These are phyloP conservation scores for Manis crassicaudata DNA, from an alignment of 2,797 vertebrate species.

Conservation along the genomic window DNA sequence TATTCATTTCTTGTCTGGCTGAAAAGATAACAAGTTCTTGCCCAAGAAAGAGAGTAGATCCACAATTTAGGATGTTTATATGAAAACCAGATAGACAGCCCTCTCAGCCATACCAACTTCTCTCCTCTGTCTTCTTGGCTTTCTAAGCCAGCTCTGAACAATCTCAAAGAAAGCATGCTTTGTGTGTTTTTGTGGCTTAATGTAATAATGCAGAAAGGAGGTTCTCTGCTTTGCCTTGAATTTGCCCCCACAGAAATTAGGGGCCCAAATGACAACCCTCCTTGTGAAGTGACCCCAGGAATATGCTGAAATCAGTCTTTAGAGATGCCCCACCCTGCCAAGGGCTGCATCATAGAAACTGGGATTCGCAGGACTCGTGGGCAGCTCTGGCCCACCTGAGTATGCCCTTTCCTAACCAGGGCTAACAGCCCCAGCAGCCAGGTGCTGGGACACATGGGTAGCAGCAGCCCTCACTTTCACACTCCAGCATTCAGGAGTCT, in stretches of 20 bases:
- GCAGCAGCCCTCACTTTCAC: background rate
- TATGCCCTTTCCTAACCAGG: background rate
- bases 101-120: background rate
- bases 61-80: background rate
- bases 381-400: background rate
- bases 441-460: background rate
- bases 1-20: conserved; percentile 17
- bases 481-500: background rate
- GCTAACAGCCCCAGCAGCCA: background rate
- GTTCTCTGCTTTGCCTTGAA: background rate
- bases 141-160: background rate
- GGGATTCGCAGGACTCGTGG: background rate
- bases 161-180: background rate
- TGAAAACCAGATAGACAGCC: conserved; percentile 5
- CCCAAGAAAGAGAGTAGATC: background rate
- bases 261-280: background rate
- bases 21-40: background rate
- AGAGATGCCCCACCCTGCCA: background rate
- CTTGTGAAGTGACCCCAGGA: background rate
- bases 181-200: background rate
- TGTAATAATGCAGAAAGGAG: background rate
- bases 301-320: background rate
- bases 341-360: background rate
- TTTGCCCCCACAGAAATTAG: background rate
- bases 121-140: background rate